phyloP scores from a whole-genome alignment of 2,797 vertebrate species.

The Megaceryle alcyon region DNA sequence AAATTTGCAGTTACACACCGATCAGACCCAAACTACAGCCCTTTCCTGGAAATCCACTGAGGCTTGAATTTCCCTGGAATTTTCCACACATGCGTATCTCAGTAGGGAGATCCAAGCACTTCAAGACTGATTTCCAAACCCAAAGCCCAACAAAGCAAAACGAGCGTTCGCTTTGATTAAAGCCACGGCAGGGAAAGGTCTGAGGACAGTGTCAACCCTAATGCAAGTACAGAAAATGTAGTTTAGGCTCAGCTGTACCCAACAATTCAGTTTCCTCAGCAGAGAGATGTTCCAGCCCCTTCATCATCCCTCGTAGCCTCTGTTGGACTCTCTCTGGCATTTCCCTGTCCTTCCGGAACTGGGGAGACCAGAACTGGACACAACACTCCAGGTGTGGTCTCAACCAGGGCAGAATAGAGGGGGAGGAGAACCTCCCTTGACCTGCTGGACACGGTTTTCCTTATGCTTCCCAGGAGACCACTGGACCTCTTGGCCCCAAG shows the following conservation, averaged over 20 bases:
- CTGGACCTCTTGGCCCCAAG: no score
- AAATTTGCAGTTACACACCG: background rate
- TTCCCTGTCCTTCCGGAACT: no score
- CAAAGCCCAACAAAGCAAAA: background rate
- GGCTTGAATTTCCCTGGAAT: background rate
- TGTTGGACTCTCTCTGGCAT: no score
- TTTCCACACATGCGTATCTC: background rate
- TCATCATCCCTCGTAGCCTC: no score
- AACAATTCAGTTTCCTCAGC: background rate
- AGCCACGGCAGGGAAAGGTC: background rate
- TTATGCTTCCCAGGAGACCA: no score
- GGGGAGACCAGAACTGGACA: no score
- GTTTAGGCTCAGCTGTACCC: background rate
- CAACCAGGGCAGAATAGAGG: no score
- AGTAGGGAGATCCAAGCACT: background rate
- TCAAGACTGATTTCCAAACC: background rate
- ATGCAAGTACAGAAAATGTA: background rate
- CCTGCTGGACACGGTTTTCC: no score
- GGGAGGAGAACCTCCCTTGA: no score
- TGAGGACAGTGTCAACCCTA: background rate
- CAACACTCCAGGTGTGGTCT: no score
- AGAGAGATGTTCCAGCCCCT: no score
- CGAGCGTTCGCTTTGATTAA: background rate
- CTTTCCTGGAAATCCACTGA: background rate
- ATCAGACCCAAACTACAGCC: background rate